phyloP scores from a whole-genome alignment of 2,888 invertebrate species.

The Apamea monoglypha region DNA sequence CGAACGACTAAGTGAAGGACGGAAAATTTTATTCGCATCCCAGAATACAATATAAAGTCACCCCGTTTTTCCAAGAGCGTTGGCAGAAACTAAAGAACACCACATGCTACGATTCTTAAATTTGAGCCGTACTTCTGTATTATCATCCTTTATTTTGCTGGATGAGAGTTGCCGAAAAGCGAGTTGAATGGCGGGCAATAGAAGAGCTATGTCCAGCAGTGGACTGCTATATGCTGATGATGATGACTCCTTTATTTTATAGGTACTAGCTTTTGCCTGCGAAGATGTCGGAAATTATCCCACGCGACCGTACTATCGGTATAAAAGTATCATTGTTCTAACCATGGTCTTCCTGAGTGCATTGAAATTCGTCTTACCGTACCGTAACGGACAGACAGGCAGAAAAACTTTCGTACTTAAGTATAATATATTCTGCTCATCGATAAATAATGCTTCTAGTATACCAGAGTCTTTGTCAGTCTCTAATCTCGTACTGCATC shows the following conservation, averaged over 20 bases:
- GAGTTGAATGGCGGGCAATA: background rate
- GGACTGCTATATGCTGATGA: no score
- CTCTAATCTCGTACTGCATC: no score
- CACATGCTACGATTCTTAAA: background rate
- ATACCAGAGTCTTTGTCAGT: no score
- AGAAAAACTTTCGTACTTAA: background rate
- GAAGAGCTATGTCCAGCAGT: no score
- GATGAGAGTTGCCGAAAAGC: no score
- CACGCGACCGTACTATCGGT: no score
- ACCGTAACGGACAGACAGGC: background rate
- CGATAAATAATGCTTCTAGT: no score
- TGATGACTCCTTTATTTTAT: no score
- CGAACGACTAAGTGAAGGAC: background rate
- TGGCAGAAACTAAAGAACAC: background rate
- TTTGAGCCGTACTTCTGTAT: background rate
- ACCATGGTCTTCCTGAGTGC: background rate
- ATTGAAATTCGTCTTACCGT: background rate
- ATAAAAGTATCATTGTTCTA: background rate
- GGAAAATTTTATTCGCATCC: background rate
- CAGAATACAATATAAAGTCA: background rate
- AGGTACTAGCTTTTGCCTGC: background rate
- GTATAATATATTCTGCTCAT: background rate
- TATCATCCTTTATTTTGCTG: no score
- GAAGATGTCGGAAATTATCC: no score
- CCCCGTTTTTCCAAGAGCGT: background rate